A percentile compares a stretch with the other conserved stretches of the same genome.
Evolutionary conservation across 2,113 vertebrate genomes (phyloP).

Genomic region (Promerops cafer): DNA sequence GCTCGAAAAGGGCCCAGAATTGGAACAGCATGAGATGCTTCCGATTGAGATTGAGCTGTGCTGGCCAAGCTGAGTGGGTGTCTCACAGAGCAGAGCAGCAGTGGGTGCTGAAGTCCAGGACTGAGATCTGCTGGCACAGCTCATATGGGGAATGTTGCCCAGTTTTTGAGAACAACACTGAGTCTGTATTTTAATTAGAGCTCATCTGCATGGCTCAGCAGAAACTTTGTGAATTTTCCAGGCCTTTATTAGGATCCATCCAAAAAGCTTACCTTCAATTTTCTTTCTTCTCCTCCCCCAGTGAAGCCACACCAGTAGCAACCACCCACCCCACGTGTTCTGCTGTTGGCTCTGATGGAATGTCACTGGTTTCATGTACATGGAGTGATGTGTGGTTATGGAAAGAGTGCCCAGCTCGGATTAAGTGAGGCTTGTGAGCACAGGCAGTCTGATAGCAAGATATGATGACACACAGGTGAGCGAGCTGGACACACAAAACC

Average conservation of each 20-base stretch:
- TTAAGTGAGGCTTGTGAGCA: neutral
- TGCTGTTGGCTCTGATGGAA: neutral
- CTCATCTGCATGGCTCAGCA: slow-evolving; percentile 14
- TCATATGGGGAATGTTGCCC: neutral
- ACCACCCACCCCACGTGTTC: rapidly evolving
- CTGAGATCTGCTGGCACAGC: slow-evolving; percentile 3
- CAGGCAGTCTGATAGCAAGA: neutral
- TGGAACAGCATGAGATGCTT: neutral
- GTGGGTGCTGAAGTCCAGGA: neutral
- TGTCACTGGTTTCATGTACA: neutral
- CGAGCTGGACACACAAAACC: neutral
- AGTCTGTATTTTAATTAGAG: slow-evolving; percentile 24
- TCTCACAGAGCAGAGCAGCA: neutral
- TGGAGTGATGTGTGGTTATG: rapidly evolving
- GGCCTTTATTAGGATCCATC: neutral
- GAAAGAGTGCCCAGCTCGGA: neutral
- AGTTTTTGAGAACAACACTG: neutral
- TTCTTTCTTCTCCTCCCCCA: neutral
- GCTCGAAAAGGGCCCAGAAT: neutral
- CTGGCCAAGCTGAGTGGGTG: slow-evolving; percentile 1
- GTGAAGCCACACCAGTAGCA: neutral
- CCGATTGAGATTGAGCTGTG: neutral
- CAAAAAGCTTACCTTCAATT: neutral
- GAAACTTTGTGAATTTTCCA: neutral
- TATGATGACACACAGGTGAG: neutral